Evolutionary conservation across 2,888 invertebrate species (phyloP).

Genomic region (Tenthredo mesomela): DNA sequence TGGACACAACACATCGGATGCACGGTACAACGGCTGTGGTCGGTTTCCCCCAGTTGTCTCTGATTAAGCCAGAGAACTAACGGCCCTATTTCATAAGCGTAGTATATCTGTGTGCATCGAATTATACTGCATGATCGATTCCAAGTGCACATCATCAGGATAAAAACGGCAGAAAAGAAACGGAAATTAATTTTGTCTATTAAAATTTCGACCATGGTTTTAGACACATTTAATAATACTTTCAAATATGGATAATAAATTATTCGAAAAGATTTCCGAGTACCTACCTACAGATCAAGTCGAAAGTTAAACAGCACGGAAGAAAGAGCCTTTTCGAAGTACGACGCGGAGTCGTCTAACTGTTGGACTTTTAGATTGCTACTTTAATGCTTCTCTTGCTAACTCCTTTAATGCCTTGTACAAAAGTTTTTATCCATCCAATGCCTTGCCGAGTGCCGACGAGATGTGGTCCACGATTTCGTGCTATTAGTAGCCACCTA

Average conservation of each 20-base stretch:
- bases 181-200: not conserved
- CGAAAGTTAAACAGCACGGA: constrained; percentile 43
- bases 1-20: constrained; percentile 45
- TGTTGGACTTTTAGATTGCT: constrained; percentile 46
- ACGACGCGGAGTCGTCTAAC: constrained; percentile 19
- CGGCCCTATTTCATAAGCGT: constrained; percentile 40
- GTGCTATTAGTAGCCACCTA: not conserved
- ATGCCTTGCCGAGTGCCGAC: not conserved
- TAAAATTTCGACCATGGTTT: not conserved
- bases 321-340: not conserved
- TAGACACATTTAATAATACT: not conserved
- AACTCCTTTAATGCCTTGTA: constrained; percentile 47
- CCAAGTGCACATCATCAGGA: not conserved
- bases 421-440: constrained; percentile 34
- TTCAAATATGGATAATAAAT: constrained; percentile 24
- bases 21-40: constrained; percentile 44
- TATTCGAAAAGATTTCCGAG: not conserved
- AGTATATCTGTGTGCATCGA: not conserved
- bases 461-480: constrained; percentile 12
- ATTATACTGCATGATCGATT: not conserved
- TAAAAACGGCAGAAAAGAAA: not conserved
- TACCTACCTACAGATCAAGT: constrained; percentile 13
- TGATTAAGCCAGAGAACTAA: constrained; percentile 45
- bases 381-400: constrained; percentile 32
- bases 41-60: constrained; percentile 42